A percentile compares a stretch with the other conserved stretches of the same genome.
Conservation (phyloP, 2,888 invertebrate species). For the Aplocera efformata region DNA sequence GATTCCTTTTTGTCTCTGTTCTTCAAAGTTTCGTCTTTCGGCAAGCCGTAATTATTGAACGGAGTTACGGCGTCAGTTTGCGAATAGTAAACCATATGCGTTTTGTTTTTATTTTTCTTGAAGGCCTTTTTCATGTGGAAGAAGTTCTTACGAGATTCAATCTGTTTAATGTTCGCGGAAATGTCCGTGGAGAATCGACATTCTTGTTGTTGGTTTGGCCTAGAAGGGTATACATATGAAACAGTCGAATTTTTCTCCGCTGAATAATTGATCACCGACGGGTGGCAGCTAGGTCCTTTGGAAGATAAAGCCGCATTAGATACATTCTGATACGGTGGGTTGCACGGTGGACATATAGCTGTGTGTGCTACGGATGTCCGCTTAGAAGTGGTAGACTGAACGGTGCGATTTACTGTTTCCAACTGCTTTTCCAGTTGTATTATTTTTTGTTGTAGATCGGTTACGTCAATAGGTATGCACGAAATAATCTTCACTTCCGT, state of each 20-base stretch:
- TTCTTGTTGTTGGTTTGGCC: not conserved
- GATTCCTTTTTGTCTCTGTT: constrained; percentile 4
- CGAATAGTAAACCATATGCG: constrained; percentile 22
- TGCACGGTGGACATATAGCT: constrained; percentile 9
- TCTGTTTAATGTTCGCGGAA: constrained; percentile 5
- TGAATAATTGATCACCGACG: not conserved
- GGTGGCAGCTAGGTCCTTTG: not conserved
- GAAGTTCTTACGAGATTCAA: constrained; percentile 9
- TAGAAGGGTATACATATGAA: constrained; percentile 5
- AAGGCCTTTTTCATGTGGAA: constrained; percentile 16
- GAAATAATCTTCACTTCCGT: constrained; percentile 74
- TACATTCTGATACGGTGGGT: constrained; percentile 1
- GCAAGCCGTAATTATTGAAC: constrained; percentile 10
- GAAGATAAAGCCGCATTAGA: constrained; percentile 4
- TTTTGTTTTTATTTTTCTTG: constrained; percentile 18
- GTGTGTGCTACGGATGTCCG: constrained; percentile 8
- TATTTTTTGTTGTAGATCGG: constrained; percentile 67
- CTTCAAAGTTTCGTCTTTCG: constrained; percentile 10
- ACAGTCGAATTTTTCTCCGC: constrained; percentile 1
- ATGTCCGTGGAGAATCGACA: not conserved
- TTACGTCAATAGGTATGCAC: constrained; percentile 72
- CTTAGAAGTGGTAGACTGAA: not conserved
- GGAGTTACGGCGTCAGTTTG: constrained; percentile 15
- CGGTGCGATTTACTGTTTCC: constrained; percentile 28
- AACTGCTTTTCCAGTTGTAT: constrained; percentile 53